A percentile compares a stretch with the other conserved stretches of the same genome.
Evolutionary conservation across 2,888 invertebrate genomes (phyloP).

Genomic region (Leptopilina drosophilae): DNA sequence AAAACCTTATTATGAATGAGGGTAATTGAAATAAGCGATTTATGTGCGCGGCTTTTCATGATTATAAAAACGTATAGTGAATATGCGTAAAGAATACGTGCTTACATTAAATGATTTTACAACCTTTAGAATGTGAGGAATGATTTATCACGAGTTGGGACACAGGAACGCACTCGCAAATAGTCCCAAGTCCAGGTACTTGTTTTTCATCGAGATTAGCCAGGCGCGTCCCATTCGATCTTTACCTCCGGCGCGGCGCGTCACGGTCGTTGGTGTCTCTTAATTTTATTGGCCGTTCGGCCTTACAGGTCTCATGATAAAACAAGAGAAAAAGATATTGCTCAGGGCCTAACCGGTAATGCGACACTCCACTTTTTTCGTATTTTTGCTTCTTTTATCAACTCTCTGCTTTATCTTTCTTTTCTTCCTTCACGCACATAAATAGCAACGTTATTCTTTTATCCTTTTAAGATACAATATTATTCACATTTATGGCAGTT

Average conservation of each 20-base stretch:
- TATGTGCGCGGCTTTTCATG: background rate
- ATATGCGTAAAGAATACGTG: background rate
- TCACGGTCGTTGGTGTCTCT: conserved; percentile 60
- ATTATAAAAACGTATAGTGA: background rate
- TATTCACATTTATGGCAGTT: no score
- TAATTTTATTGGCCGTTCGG: conserved; percentile 61
- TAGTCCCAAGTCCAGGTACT: conserved; percentile 39
- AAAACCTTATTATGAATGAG: no score
- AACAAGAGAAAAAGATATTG: conserved; percentile 53
- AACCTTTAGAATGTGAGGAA: conserved; percentile 19
- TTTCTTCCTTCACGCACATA: background rate
- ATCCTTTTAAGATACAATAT: no score
- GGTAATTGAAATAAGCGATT: background rate
- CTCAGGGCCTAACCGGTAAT: conserved; percentile 57
- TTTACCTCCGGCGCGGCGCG: conserved; percentile 57
- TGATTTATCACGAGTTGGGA: conserved; percentile 26
- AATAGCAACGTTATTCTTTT: background rate
- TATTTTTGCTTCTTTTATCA: conserved; percentile 38
- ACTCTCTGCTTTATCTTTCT: conserved; percentile 42
- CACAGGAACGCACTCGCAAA: conserved; percentile 33
- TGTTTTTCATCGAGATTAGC: conserved; percentile 57
- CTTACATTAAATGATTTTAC: conserved; percentile 7
- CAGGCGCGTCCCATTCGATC: conserved; percentile 57
- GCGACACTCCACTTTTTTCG: conserved; percentile 52
- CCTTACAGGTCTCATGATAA: conserved; percentile 57